phyloP scores from a whole-genome alignment of 2,888 invertebrate species.

The Carabus problematicus region DNA sequence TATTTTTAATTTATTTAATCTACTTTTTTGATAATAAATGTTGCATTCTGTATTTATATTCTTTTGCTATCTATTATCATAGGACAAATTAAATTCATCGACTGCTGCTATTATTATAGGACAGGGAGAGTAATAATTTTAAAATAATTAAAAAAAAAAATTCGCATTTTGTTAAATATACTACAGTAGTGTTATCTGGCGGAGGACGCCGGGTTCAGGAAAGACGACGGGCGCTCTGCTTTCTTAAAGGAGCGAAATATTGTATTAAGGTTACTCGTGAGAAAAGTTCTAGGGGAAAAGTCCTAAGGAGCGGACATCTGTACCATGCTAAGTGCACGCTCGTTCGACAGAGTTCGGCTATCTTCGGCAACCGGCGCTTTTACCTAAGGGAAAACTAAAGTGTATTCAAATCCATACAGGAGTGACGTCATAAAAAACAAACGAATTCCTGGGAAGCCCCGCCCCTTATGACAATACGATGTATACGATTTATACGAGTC shows the following conservation, averaged over 20 bases:
- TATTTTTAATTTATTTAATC: too few relatives aligned
- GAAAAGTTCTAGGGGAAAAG: slow-evolving; percentile 54
- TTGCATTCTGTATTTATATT: too few relatives aligned
- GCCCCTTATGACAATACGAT: too few relatives aligned
- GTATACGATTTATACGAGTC: too few relatives aligned
- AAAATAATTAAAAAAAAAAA: not conserved
- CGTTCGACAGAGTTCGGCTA: slow-evolving; percentile 50
- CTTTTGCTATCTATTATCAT: too few relatives aligned
- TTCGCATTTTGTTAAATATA: slow-evolving; percentile 3
- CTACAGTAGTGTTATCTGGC: slow-evolving; percentile 29
- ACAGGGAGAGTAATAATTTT: too few relatives aligned
- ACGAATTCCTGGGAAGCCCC: too few relatives aligned
- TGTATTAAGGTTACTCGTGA: slow-evolving; percentile 46
- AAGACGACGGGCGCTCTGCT: slow-evolving; percentile 39
- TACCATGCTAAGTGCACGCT: slow-evolving; percentile 45
- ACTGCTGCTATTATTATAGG: too few relatives aligned
- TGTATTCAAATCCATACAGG: too few relatives aligned
- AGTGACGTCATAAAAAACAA: too few relatives aligned
- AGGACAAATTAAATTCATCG: too few relatives aligned
- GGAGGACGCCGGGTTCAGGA: slow-evolving; percentile 19
- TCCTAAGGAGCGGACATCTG: slow-evolving; percentile 42
- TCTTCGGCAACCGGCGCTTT: not conserved
- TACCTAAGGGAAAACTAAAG: slow-evolving; percentile 1
- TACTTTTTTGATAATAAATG: too few relatives aligned
- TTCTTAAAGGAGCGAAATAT: slow-evolving; percentile 46